phyloP scores from a whole-genome alignment of 2,888 invertebrate genomes.

The Phragmatobia fuliginosa region DNA sequence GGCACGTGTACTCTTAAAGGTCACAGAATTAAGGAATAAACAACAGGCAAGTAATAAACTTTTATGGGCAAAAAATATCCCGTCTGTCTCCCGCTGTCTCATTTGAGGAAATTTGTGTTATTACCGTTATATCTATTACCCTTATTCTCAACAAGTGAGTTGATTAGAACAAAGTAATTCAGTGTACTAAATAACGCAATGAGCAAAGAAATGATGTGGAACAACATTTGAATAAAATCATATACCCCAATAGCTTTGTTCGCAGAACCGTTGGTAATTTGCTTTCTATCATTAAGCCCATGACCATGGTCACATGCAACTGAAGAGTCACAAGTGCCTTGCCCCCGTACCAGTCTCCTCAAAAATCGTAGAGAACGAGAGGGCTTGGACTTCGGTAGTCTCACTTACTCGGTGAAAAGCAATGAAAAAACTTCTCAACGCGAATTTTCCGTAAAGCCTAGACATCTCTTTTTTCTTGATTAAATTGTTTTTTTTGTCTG shows the following conservation, averaged over 20 bases:
- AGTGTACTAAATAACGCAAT: not conserved
- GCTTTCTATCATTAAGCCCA: not conserved
- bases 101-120: not conserved
- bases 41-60: not conserved
- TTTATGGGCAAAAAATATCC: not conserved
- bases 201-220: not conserved
- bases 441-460: no score
- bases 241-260: not conserved
- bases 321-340: no score
- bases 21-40: not conserved
- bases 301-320: no score
- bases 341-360: no score
- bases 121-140: not conserved
- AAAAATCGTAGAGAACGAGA: no score
- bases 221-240: not conserved
- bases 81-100: not conserved
- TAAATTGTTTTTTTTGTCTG: no score
- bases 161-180: not conserved
- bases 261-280: not conserved
- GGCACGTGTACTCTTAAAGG: not conserved
- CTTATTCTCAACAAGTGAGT: not conserved
- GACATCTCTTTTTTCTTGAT: no score
- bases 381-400: no score
- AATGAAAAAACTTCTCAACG: no score
- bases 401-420: no score